Evolutionary conservation across 2,113 vertebrate species (phyloP).

Genomic region (Furnarius figulus): DNA sequence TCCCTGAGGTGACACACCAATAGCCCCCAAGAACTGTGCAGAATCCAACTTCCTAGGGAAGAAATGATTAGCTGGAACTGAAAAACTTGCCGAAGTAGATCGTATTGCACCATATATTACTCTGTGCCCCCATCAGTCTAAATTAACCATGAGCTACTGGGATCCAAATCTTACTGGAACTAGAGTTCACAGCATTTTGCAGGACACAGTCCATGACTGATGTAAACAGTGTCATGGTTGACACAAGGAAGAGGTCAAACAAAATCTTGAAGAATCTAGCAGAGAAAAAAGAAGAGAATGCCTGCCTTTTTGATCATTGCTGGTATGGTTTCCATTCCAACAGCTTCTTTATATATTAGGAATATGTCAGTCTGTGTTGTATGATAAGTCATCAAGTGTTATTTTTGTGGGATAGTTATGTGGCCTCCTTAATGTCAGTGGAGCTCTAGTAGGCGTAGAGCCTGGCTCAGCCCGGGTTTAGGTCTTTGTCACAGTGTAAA

Average conservation of each 20-base stretch:
- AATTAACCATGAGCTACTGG: background rate
- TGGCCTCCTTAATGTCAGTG: background rate
- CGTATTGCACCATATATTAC: background rate
- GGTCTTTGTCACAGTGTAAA: background rate
- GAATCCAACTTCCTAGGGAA: background rate
- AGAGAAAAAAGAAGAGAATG: background rate
- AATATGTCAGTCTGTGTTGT: background rate
- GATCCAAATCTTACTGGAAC: background rate
- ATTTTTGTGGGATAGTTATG: background rate
- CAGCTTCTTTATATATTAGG: background rate
- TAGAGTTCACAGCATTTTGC: background rate
- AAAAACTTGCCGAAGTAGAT: background rate
- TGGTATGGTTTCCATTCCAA: background rate
- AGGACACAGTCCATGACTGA: background rate
- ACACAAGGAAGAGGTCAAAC: background rate
- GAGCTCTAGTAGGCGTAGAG: background rate
- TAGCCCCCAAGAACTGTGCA: background rate
- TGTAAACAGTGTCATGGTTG: background rate
- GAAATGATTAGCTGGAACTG: background rate
- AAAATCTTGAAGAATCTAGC: background rate
- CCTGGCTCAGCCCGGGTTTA: background rate
- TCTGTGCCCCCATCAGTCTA: background rate
- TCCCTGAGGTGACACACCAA: background rate
- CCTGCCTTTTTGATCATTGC: background rate
- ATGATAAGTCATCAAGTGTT: background rate